Evolutionary conservation across 2,888 invertebrate species (phyloP), one percentile per base, ranked within the genome.

Genomic region (Rhagium mordax): DNA sequence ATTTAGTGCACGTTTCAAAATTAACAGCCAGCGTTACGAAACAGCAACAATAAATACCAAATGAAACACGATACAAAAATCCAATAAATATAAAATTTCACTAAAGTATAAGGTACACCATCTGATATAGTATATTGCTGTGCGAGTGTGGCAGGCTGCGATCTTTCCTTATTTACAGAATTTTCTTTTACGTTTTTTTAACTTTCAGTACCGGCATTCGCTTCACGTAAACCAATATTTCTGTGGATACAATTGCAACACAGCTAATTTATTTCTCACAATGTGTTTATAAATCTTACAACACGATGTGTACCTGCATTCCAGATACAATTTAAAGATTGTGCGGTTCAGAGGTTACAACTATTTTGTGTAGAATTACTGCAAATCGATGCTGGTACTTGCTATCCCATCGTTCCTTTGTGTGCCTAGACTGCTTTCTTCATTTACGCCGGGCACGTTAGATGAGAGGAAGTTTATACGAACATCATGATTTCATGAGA

Each of bases 301-400:
- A 76, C 78, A 80, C 78, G 78, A 80, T 78, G 78, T 80, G 78
- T 74, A 74, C 72, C 72, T 68, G 76, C 72, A 72, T 75, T 79
- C 78, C 64, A 80, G 78, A 79, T 80, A 80, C 78, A 79, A 78
- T 79, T 78, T 76, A 76, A 74, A 75, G 78, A 80, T 79, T 78
- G 77, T 67, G 59, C 16, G 69, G 80, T 80, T 78, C 77, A 80
- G 71, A 79, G 80, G 78, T 80, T 74, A 75, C 75, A 70, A 78
- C 70, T 78, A 80, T 80, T 80, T 79, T 79, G 80, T 79, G 80
- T 79, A 67, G 74, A 77, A 77, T 78, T 75, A 74, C 79, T 62
- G 74, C 75, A 76, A 78, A 77, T 79, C 77, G 72, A 72, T 70
- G 41, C n/a, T 41, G 41, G 41, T 41, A 41, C 41, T 41, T 41